Evolutionary conservation across 2,113 vertebrate species (phyloP).

Genomic region (Dasypus novemcinctus): DNA sequence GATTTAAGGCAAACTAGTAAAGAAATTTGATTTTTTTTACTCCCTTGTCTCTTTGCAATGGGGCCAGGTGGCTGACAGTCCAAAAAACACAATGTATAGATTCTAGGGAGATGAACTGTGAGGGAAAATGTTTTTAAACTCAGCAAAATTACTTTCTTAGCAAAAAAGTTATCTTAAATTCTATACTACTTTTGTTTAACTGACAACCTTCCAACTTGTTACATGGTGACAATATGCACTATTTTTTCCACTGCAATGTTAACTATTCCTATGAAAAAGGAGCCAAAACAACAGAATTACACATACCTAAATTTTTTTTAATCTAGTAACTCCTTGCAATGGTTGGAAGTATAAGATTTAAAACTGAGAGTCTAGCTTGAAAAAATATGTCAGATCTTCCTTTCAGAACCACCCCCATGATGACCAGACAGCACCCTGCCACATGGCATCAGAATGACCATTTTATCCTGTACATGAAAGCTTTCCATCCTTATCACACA

Average conservation of each 20-base stretch:
- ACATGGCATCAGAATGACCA: not conserved
- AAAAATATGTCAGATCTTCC: not conserved
- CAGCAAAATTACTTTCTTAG: conserved; percentile 18
- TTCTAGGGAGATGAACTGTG: not conserved
- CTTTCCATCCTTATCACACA: not conserved
- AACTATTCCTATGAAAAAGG: conserved; percentile 7
- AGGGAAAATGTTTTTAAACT: not conserved
- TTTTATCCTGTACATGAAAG: not conserved
- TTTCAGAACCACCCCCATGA: not conserved
- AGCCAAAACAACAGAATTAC: not conserved
- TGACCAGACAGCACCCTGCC: not conserved
- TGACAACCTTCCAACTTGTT: not conserved
- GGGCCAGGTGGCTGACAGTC: not conserved
- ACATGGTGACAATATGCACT: not conserved
- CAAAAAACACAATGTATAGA: not conserved
- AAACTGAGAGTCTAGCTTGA: conserved; percentile 27
- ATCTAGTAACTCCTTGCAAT: not conserved
- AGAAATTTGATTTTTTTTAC: not conserved
- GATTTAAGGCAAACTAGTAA: not conserved
- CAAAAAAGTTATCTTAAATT: conserved; percentile 27
- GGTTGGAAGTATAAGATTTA: not conserved
- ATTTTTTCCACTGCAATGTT: not conserved
- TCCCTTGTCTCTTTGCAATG: not conserved
- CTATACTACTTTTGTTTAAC: not conserved
- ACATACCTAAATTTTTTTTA: not conserved